Evolutionary conservation across 2,888 invertebrate genomes (phyloP).

Genomic region (Dione vanillae): DNA sequence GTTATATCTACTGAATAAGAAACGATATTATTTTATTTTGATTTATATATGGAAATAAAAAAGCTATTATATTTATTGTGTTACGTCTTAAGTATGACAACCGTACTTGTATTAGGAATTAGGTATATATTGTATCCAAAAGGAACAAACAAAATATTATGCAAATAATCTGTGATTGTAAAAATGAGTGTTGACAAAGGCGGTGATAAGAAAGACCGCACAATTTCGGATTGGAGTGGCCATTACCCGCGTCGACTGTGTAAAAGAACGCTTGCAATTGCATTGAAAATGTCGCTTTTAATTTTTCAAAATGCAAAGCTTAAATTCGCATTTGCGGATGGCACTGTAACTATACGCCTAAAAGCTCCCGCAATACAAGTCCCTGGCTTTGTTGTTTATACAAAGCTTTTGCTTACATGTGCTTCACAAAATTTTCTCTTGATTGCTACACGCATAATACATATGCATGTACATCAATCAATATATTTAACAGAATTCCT

Average conservation of each 20-base stretch:
- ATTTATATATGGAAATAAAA: too few species aligned
- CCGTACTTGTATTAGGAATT: not conserved
- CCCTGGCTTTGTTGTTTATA: slow-evolving; percentile 75
- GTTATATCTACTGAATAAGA: too few species aligned
- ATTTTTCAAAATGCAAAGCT: slow-evolving; percentile 81
- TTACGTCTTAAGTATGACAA: not conserved
- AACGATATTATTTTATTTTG: too few species aligned
- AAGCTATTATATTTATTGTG: too few species aligned
- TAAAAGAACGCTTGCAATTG: slow-evolving; percentile 75
- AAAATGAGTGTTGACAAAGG: slow-evolving; percentile 73
- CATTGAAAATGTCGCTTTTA: slow-evolving; percentile 81
- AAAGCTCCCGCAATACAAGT: slow-evolving; percentile 73
- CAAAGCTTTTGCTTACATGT: slow-evolving; percentile 73
- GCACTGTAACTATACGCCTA: slow-evolving; percentile 77
- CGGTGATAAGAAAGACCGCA: slow-evolving; percentile 64
- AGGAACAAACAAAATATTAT: slow-evolving; percentile 51
- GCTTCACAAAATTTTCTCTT: slow-evolving; percentile 68
- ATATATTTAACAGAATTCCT: not conserved
- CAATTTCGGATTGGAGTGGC: slow-evolving; percentile 79
- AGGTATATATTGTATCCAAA: slow-evolving; percentile 14
- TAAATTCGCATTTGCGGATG: slow-evolving; percentile 77
- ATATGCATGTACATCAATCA: not conserved
- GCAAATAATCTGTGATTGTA: slow-evolving; percentile 40
- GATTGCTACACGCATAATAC: slow-evolving; percentile 39
- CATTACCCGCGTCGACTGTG: slow-evolving; percentile 77